Conservation (phyloP, 53 echinoderm and acorn worm genomes). For the Arbacia lixula region DNA sequence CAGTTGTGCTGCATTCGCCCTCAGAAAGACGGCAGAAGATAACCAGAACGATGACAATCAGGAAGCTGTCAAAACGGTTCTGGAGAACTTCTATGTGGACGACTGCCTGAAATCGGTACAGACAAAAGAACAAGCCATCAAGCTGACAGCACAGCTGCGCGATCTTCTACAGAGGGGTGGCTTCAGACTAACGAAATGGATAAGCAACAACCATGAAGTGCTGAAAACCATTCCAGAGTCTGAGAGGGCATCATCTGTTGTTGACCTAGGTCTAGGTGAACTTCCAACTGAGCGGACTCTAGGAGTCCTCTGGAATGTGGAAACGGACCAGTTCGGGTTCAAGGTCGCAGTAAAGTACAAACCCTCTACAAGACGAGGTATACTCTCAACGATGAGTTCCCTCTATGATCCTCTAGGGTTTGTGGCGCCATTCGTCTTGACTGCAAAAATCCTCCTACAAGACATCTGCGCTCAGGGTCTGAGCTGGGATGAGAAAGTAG, state of each 20-base stretch:
- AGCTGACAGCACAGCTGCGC: background rate
- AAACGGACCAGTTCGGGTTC: slow-evolving; percentile 60
- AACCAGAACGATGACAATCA: slow-evolving; percentile 3
- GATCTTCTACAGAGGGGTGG: slow-evolving; percentile 47
- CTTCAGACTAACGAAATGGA: slow-evolving; percentile 64
- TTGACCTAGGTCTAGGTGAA: slow-evolving; percentile 52
- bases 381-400: slow-evolving; percentile 64
- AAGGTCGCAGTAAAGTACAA: slow-evolving; percentile 31
- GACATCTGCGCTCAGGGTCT: slow-evolving; percentile 59
- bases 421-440: slow-evolving; percentile 67
- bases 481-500: slow-evolving; percentile 68
- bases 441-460: slow-evolving; percentile 71
- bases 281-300: slow-evolving; percentile 68
- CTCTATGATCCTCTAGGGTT: slow-evolving; percentile 82
- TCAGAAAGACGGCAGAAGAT: slow-evolving; percentile 31
- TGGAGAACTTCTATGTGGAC: slow-evolving; percentile 42
- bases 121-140: slow-evolving; percentile 2
- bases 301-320: slow-evolving; percentile 61
- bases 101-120: slow-evolving; percentile 41
- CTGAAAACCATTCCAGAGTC: slow-evolving; percentile 30
- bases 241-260: slow-evolving; percentile 59
- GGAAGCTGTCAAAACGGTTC: background rate
- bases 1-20: slow-evolving; percentile 44
- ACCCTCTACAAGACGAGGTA: slow-evolving; percentile 66
- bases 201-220: slow-evolving; percentile 59